Base-by-base conservation (phyloP, 2,797 vertebrate genomes). In the Neomorphus geoffroyi region DNA sequence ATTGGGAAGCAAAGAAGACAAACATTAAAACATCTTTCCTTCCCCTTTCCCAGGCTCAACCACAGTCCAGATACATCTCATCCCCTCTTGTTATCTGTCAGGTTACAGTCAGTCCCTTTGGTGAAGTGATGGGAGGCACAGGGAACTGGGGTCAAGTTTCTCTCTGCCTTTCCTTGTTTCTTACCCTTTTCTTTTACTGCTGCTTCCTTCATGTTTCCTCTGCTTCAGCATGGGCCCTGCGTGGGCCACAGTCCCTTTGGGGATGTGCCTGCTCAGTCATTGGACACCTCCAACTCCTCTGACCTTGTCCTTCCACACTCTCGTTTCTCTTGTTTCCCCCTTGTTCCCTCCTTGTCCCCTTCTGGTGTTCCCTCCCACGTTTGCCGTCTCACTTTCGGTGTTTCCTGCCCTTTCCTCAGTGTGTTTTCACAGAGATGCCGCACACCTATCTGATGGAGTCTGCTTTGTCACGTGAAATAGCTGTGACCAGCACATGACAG, bases 31-130 rank as follows among this genome's bases (percentile, higher is more conserved):
- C 13, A 60, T 37, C 51, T 80, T 94, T 86, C 33, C 86, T 95
- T 93, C 92, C 88, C 28, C 27, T 94, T 96, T 96, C 94, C 88
- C 94, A 96, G 82, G 92, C 82, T 86, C 65, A 71, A 1, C 18
- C 78, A 28, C 65, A 22, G 75, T 91, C 48, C 51, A 85, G 57
- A 37, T 64, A 64, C n/a, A 64, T 67, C 75, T 95, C 79, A 85
- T 91, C 82, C 77, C 45, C n/a, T 83, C 33, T 48, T 75, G 27
- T 61, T 80, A 73, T 70, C 72, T 87, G 60, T 45, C 48, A 80
- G 64, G 56, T 87, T 95, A 17, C 43, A 11, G 35, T 56, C 30
- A 33, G 54, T 75, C 71, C 58, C 54, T 82, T 91, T 5, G 4
- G 41, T 23, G 71, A 62, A 43, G 37, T 2, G 4, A 54, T 30